Base-by-base conservation (phyloP, 1,140 invertebrate species). In the Meloidogyne hapla region DNA sequence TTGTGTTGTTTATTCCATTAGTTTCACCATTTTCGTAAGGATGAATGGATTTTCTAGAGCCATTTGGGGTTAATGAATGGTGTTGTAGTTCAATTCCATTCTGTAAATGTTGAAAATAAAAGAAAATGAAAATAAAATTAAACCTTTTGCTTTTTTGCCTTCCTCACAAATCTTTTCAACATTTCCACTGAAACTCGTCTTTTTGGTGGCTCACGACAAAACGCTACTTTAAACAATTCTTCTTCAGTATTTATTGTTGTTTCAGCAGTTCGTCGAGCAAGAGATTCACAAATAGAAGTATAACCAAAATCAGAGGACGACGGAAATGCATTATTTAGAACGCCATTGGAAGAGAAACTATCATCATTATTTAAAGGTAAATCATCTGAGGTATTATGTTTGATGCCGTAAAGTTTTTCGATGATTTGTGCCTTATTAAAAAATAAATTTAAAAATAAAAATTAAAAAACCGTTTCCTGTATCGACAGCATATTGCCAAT, bases 401-500 rank as follows among this genome's bases (percentile, higher is more conserved):
- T 38, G 18, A 70, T 45, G 9, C 69, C 69, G 28, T 70, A 48
- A 26, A 70, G 45, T 23, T 48, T 61, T 70, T 70, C 69, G 10
- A n/a, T 26, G 6, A 40, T 71, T 48, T 23, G 33, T 75, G 48
- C 40, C 26, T 28, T 66, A n/a, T n/a, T 28, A 56, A 48, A 71
- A 21, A 33, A n/a, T 69, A 8, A 28, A 40, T 33, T 38, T 18
- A 38, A 21, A 40, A 56, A 33, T 13, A 56, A 12, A 1, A 8
- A 18, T 13, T 12, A 5, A 69, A 70, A 61, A 64, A 76, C 75
- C 75, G 38, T 76, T 63, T 76, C 75, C 23, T 76, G 66, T 15
- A 15, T 48, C 4, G 75, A 76, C 23, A 76, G 69, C 33, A 71
- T 68, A 26, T 76, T 56, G 1, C 75, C 75, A 62, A 76, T 76